These are phyloP conservation scores for Pandion haliaetus DNA, from an alignment of 2,113 vertebrate species.

Conservation along the genomic window DNA sequence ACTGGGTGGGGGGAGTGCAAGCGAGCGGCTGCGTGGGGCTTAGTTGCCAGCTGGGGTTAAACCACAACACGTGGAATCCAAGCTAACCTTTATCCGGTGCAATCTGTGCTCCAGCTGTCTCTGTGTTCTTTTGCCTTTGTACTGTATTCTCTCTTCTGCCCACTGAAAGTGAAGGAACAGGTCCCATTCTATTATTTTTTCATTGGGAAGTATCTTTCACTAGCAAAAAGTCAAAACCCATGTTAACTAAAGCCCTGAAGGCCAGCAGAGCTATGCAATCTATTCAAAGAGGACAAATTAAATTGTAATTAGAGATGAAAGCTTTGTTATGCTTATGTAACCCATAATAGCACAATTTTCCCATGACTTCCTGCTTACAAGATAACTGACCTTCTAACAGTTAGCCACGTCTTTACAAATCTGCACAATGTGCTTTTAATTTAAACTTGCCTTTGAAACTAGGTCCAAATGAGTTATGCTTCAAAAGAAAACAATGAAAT, in stretches of 20 bases:
- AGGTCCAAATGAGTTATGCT: constrained; percentile 3
- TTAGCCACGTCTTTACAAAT: constrained; percentile 1
- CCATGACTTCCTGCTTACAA: constrained; percentile 46
- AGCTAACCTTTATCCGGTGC: neutral
- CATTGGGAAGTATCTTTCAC: neutral
- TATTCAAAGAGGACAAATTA: constrained; percentile 34
- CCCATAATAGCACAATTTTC: constrained; percentile 28
- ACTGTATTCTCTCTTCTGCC: neutral
- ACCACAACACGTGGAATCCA: neutral
- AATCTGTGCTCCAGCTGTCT: neutral
- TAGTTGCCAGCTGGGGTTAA: no score
- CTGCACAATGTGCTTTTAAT: constrained; percentile 40
- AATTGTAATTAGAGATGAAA: constrained; percentile 53
- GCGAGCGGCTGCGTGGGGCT: no score
- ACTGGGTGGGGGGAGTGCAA: no score
- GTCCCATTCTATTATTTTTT: neutral
- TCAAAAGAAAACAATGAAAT: neutral
- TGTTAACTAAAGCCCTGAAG: neutral
- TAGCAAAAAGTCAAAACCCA: neutral
- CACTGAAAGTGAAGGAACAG: neutral
- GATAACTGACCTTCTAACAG: constrained; percentile 39
- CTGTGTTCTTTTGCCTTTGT: neutral
- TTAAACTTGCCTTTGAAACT: constrained; percentile 33
- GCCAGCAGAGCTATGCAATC: neutral
- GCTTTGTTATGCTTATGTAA: constrained; percentile 56